Conservation (phyloP, 2,797 vertebrate genomes). For the Neostethus bicornis region DNA sequence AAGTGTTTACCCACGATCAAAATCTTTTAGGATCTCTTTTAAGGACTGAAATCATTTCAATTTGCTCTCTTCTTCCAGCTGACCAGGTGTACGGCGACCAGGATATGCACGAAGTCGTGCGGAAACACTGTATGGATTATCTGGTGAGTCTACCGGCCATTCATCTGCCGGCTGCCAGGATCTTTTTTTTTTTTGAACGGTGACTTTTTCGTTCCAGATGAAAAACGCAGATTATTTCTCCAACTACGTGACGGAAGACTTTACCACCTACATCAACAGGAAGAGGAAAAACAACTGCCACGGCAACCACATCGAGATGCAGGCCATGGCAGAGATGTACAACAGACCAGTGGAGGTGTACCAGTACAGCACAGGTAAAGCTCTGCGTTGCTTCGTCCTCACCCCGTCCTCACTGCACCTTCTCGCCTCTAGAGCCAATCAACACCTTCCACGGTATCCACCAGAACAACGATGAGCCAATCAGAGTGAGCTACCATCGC, state of each 20-base stretch:
- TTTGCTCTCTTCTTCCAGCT: slow-evolving; percentile 75
- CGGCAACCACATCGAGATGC: slow-evolving; percentile 96
- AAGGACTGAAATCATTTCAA: too few species aligned
- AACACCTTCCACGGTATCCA: slow-evolving; percentile 97
- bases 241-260: slow-evolving; percentile 95
- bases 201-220: too few species aligned
- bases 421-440: slow-evolving; percentile 86
- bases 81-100: slow-evolving; percentile 95
- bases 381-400: background rate
- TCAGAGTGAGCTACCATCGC: slow-evolving; percentile 95
- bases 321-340: slow-evolving; percentile 98
- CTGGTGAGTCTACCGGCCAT: slow-evolving; percentile 80
- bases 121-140: slow-evolving; percentile 97
- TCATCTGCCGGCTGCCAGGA: background rate
- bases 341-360: slow-evolving; percentile 94
- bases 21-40: too few species aligned
- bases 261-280: slow-evolving; percentile 94
- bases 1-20: too few species aligned
- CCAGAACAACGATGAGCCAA: slow-evolving; percentile 93
- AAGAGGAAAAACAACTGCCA: slow-evolving; percentile 96
- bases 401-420: slow-evolving; percentile 8
- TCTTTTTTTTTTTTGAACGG: background rate
- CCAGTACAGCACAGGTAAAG: slow-evolving; percentile 89
- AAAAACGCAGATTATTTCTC: slow-evolving; percentile 96
- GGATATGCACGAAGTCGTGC: slow-evolving; percentile 95